Evolutionary conservation across 1,140 invertebrate species (phyloP).

Genomic region (Macrobrachium rosenbergii): DNA sequence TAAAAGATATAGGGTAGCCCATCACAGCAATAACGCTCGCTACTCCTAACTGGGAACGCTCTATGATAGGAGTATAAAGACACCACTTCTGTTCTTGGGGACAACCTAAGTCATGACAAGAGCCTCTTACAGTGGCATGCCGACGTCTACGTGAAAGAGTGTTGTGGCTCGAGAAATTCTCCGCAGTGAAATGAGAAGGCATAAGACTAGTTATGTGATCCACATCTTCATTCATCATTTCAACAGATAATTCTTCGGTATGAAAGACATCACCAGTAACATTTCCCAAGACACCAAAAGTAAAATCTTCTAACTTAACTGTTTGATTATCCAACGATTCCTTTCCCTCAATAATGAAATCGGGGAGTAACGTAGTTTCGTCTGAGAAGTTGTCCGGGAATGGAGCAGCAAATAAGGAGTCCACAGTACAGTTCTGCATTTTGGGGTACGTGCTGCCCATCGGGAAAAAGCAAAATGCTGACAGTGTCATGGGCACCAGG

Average conservation of each 20-base stretch:
- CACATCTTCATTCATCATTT: too few species aligned
- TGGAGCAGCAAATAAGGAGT: background rate
- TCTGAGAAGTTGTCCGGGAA: background rate
- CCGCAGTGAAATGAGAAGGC: background rate
- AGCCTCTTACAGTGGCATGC: conserved; percentile 14
- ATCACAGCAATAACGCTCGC: conserved; percentile 42
- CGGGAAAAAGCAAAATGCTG: conserved; percentile 54
- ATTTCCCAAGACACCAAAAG: too few species aligned
- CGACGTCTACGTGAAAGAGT: conserved; percentile 7
- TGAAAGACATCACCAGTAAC: too few species aligned
- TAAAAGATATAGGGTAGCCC: conserved; percentile 55
- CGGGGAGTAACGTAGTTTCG: background rate
- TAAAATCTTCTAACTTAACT: too few species aligned
- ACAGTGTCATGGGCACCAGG: conserved; percentile 43
- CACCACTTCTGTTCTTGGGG: conserved; percentile 65
- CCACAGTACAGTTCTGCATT: conserved; percentile 60
- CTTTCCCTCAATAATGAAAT: too few species aligned
- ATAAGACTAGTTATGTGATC: background rate
- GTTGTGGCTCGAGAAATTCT: background rate
- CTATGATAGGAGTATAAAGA: conserved; percentile 61
- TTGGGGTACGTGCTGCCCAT: conserved; percentile 58
- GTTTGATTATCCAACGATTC: too few species aligned
- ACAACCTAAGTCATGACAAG: conserved; percentile 57
- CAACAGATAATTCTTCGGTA: too few species aligned
- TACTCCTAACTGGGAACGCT: conserved; percentile 55